These are phyloP conservation scores for Craseonycteris thonglongyai DNA, from an alignment of 2,113 vertebrate species.

Conservation along the genomic window DNA sequence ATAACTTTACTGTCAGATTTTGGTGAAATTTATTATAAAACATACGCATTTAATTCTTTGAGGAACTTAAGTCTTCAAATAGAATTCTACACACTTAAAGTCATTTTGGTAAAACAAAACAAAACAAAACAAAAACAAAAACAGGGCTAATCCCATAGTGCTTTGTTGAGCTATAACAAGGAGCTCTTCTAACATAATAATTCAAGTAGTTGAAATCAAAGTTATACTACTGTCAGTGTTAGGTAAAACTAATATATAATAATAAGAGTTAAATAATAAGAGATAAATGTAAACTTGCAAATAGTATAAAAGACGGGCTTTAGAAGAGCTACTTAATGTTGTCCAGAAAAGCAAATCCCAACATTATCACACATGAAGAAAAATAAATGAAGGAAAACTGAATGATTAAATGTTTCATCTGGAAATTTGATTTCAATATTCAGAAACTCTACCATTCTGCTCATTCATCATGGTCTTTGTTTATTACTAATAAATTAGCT, in stretches of 20 bases:
- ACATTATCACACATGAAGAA: conserved; percentile 67
- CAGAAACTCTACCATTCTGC: conserved; percentile 80
- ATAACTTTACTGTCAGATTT: conserved; percentile 30
- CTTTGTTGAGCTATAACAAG: conserved; percentile 27
- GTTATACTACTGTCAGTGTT: conserved; percentile 24
- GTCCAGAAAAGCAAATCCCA: conserved; percentile 66
- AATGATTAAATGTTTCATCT: conserved; percentile 84
- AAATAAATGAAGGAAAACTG: conserved; percentile 79
- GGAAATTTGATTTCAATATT: conserved; percentile 82
- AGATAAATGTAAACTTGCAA: conserved; percentile 52
- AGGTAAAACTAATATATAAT: conserved; percentile 49
- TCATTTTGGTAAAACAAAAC: neutral
- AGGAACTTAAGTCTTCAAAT: conserved; percentile 8
- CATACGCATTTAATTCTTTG: neutral
- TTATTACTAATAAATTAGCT: conserved; percentile 87
- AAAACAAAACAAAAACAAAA: neutral
- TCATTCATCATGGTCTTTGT: conserved; percentile 88
- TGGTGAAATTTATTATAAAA: conserved; percentile 21
- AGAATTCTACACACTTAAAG: neutral
- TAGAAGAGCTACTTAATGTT: conserved; percentile 56
- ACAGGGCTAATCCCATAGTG: neutral
- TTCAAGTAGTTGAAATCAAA: conserved; percentile 66
- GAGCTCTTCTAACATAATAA: conserved; percentile 47
- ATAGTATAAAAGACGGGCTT: conserved; percentile 50
- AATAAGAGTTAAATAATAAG: conserved; percentile 50